These are phyloP conservation scores for Emydura subglobosa DNA, from an alignment of 2,113 vertebrate genomes.

Conservation along the genomic window DNA sequence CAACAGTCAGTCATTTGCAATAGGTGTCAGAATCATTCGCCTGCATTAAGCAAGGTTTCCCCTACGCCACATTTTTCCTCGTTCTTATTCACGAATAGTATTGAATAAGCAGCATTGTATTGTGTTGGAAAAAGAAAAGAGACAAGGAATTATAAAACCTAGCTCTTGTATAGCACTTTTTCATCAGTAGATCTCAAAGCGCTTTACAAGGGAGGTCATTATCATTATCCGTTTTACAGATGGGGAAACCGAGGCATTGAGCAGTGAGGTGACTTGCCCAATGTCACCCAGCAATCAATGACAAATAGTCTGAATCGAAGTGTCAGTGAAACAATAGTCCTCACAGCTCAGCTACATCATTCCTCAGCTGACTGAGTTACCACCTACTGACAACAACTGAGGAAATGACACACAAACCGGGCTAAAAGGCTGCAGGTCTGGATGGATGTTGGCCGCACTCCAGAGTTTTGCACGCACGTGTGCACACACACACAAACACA, in stretches of 20 bases:
- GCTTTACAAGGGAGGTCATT: background rate
- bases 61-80: background rate
- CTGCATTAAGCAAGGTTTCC: background rate
- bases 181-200: background rate
- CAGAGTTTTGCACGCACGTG: background rate
- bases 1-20: background rate
- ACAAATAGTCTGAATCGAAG: too few species aligned
- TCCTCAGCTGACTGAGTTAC: constrained; percentile 52
- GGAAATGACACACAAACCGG: constrained; percentile 59
- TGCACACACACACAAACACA: constrained; percentile 20
- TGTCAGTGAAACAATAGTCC: background rate
- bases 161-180: background rate
- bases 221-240: background rate
- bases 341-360: constrained; percentile 1
- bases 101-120: background rate
- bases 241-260: background rate
- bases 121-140: background rate
- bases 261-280: background rate
- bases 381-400: constrained; percentile 29
- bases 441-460: background rate
- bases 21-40: background rate
- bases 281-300: background rate
- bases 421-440: constrained; percentile 40
- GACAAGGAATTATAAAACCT: background rate
- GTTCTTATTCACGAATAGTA: background rate